phyloP scores from a whole-genome alignment of 2,888 invertebrate genomes.

The Nyleta sp. region DNA sequence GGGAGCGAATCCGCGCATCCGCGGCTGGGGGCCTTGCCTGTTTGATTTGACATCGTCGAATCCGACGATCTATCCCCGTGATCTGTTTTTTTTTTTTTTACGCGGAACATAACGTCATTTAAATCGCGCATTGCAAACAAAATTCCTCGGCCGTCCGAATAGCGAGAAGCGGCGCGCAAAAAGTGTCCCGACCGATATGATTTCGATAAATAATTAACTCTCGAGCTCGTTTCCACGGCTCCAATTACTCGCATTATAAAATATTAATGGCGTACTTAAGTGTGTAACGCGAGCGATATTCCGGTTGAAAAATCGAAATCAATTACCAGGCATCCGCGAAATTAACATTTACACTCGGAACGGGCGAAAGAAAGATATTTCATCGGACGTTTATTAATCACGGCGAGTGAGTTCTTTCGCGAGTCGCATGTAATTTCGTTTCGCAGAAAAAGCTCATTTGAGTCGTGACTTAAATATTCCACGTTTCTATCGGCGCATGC shows the following conservation, averaged over 20 bases:
- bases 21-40: too few species aligned
- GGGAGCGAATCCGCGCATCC: too few species aligned
- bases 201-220: slow-evolving; percentile 44
- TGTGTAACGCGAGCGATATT: slow-evolving; percentile 11
- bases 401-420: slow-evolving; percentile 39
- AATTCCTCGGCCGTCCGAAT: background rate
- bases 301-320: slow-evolving; percentile 42
- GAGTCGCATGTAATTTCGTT: slow-evolving; percentile 49
- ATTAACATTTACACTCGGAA: slow-evolving; percentile 58
- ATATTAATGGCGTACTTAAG: slow-evolving; percentile 51
- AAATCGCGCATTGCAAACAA: slow-evolving; percentile 8
- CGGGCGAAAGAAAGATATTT: slow-evolving; percentile 55
- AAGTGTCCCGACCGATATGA: slow-evolving; percentile 18
- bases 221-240: slow-evolving; percentile 27
- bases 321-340: slow-evolving; percentile 41
- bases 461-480: slow-evolving; percentile 63
- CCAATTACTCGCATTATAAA: slow-evolving; percentile 47
- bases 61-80: too few species aligned
- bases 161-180: slow-evolving; percentile 7
- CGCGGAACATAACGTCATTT: slow-evolving; percentile 20
- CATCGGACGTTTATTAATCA: slow-evolving; percentile 56
- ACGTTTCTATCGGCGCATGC: slow-evolving; percentile 66
- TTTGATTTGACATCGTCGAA: too few species aligned
- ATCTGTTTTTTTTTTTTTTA: background rate
- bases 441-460: slow-evolving; percentile 62